phyloP scores from a whole-genome alignment of 64 coral and sea anemone genomes.

The Montipora capricornis region DNA sequence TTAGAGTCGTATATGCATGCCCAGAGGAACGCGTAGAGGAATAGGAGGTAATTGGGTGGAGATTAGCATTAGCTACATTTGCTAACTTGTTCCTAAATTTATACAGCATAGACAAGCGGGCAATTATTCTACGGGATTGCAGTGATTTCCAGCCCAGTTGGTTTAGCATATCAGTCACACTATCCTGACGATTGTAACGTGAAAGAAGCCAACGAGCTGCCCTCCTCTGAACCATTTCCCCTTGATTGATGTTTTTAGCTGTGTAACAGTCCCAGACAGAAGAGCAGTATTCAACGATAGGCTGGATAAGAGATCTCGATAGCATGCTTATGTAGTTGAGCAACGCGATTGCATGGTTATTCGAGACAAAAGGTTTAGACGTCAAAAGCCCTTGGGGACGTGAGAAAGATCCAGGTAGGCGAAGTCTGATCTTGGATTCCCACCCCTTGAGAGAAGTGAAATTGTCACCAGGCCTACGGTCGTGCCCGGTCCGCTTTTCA shows the following conservation, averaged over 20 bases:
- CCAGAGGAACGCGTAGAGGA: too few species aligned
- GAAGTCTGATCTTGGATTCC: too few species aligned
- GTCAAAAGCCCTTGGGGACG: too few species aligned
- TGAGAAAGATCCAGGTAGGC: too few species aligned
- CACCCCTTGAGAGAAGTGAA: too few species aligned
- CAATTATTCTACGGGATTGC: slow-evolving; percentile 19
- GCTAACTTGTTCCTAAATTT: slow-evolving; percentile 33
- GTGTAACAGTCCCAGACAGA: not conserved
- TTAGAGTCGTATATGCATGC: too few species aligned
- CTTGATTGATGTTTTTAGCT: not conserved
- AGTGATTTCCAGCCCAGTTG: slow-evolving; percentile 25
- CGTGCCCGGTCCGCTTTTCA: too few species aligned
- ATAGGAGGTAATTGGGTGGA: too few species aligned
- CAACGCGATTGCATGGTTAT: too few species aligned
- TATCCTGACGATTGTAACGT: not conserved
- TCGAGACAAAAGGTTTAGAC: too few species aligned
- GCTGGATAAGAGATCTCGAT: not conserved
- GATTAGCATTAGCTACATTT: not conserved
- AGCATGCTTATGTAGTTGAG: too few species aligned
- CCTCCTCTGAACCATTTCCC: not conserved
- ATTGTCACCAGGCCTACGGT: too few species aligned
- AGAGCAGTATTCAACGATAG: not conserved
- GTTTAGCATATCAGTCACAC: not conserved
- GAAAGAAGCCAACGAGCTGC: not conserved
- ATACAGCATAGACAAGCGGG: not conserved